phyloP scores from a whole-genome alignment of 1,140 invertebrate species.

The Solen grandis region DNA sequence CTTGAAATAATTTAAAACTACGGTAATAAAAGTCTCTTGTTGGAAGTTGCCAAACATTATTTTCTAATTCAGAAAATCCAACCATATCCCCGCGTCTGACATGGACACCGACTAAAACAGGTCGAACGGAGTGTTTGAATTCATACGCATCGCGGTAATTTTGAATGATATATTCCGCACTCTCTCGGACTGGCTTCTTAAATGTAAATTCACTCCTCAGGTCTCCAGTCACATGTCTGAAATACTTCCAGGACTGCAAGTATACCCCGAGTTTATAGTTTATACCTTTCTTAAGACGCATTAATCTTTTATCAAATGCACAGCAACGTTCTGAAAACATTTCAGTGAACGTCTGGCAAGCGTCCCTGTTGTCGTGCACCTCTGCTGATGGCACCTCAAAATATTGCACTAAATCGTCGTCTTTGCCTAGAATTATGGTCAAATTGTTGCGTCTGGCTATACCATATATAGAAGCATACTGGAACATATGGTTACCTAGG shows the following conservation, averaged over 20 bases:
- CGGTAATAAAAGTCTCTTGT: background rate
- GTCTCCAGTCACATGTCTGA: constrained; percentile 55
- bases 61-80: background rate
- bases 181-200: constrained; percentile 17
- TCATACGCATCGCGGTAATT: background rate
- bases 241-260: constrained; percentile 74
- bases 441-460: constrained; percentile 51
- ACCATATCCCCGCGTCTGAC: constrained; percentile 62
- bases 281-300: constrained; percentile 44
- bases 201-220: constrained; percentile 64
- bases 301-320: constrained; percentile 46
- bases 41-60: background rate
- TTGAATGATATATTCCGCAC: constrained; percentile 26
- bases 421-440: constrained; percentile 36
- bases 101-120: constrained; percentile 56
- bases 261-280: constrained; percentile 62
- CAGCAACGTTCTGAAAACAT: constrained; percentile 33
- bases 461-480: constrained; percentile 65
- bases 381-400: constrained; percentile 44
- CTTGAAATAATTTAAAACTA: background rate
- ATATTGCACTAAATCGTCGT: constrained; percentile 26
- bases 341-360: constrained; percentile 37
- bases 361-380: background rate
- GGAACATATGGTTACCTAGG: constrained; percentile 68
- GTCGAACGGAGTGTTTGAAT: background rate